A percentile compares a stretch with the other conserved stretches of the same genome.
Evolutionary conservation across 2,888 invertebrate genomes (phyloP).

Genomic region (Pseudanteris insignis): DNA sequence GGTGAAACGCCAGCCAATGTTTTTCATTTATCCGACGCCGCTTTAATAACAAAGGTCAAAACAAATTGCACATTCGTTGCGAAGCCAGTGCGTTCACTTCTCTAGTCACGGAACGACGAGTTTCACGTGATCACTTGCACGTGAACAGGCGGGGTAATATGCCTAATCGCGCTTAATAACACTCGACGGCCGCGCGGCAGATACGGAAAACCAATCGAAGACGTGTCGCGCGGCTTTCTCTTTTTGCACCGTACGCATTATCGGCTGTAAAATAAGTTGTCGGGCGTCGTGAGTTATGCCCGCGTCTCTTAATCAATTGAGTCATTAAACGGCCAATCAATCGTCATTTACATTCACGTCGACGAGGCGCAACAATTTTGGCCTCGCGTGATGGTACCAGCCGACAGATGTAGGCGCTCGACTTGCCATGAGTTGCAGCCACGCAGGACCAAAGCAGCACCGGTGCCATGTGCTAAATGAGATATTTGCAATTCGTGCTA

Average conservation of each 20-base stretch:
- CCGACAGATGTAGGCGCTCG: too few relatives aligned
- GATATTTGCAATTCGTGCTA: too few relatives aligned
- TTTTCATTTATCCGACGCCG: constrained; percentile 20
- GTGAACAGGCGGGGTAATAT: constrained; percentile 51
- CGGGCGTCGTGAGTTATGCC: constrained; percentile 6
- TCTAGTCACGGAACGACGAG: constrained; percentile 46
- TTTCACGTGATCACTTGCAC: constrained; percentile 47
- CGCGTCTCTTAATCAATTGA: constrained; percentile 16
- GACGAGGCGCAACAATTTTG: constrained; percentile 53
- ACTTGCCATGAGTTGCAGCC: too few relatives aligned
- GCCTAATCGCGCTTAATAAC: constrained; percentile 61
- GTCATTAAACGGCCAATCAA: constrained; percentile 11
- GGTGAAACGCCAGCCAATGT: constrained; percentile 17
- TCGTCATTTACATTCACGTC: too few relatives aligned
- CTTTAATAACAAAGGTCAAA: constrained; percentile 54
- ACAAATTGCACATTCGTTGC: constrained; percentile 58
- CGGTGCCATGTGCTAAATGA: too few relatives aligned
- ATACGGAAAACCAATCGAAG: constrained; percentile 54
- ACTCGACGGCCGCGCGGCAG: constrained; percentile 57
- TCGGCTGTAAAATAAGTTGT: constrained; percentile 30
- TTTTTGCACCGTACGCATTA: constrained; percentile 25
- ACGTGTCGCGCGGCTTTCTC: constrained; percentile 43
- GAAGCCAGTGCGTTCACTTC: constrained; percentile 48
- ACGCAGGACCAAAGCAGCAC: too few relatives aligned
- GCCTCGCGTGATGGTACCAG: too few relatives aligned